A percentile compares a stretch with the other conserved stretches of the same genome.
These are phyloP conservation scores for Cremastinae sp. DNA, from an alignment of 2,888 invertebrate species.

Conservation along the genomic window DNA sequence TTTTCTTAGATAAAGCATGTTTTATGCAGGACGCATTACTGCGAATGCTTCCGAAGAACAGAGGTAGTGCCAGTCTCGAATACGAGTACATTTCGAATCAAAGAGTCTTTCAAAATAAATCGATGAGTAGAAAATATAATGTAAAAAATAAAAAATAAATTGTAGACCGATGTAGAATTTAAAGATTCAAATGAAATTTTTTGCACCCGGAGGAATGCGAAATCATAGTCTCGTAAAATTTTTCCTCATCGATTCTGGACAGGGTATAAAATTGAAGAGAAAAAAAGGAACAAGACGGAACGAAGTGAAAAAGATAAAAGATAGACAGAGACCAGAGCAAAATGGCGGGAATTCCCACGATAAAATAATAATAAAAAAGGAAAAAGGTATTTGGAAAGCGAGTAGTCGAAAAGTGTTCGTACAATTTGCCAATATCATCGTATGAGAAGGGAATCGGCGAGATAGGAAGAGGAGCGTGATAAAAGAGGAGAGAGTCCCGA, in stretches of 20 bases:
- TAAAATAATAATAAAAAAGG: slow-evolving; percentile 7
- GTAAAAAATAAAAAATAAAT: neutral
- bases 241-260: too few species aligned
- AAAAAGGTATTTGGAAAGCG: neutral
- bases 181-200: too few species aligned
- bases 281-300: too few species aligned
- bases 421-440: slow-evolving; percentile 14
- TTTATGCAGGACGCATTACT: slow-evolving; percentile 56
- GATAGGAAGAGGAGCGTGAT: slow-evolving; percentile 37
- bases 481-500: slow-evolving; percentile 58
- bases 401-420: slow-evolving; percentile 10
- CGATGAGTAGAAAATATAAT: neutral
- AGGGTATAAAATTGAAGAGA: too few species aligned
- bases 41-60: slow-evolving; percentile 11
- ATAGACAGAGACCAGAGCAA: neutral
- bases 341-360: neutral
- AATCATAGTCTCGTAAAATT: too few species aligned
- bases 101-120: neutral
- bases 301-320: neutral
- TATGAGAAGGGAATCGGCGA: slow-evolving; percentile 19
- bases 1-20: slow-evolving; percentile 48
- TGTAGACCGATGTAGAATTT: neutral
- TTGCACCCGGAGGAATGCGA: too few species aligned
- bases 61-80: neutral
- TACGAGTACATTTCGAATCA: neutral